These are phyloP conservation scores for Acrocephalus arundinaceus DNA, from an alignment of 2,113 vertebrate genomes.

Conservation along the genomic window DNA sequence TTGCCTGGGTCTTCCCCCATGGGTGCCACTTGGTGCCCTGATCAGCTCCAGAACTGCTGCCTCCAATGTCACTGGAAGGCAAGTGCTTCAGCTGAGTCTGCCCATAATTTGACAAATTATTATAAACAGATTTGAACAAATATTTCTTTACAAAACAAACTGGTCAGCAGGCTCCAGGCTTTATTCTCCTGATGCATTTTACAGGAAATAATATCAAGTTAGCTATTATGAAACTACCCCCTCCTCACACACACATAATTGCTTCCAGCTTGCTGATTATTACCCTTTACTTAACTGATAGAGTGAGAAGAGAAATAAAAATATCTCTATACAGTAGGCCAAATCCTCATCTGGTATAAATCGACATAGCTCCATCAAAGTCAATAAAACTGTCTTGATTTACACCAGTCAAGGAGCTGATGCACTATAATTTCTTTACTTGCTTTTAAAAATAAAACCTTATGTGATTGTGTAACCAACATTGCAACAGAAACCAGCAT, in stretches of 20 bases:
- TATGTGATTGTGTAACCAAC: conserved; percentile 59
- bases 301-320: conserved; percentile 60
- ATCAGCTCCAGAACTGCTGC: background rate
- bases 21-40: background rate
- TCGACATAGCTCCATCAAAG: conserved; percentile 61
- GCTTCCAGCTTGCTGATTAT: conserved; percentile 68
- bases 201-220: conserved; percentile 69
- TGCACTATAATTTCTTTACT: conserved; percentile 57
- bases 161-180: conserved; percentile 52
- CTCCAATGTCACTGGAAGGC: background rate
- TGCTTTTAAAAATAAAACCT: conserved; percentile 65
- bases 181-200: conserved; percentile 63
- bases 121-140: conserved; percentile 53
- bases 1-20: background rate
- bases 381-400: conserved; percentile 62
- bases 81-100: background rate
- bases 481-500: conserved; percentile 44
- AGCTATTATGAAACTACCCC: conserved; percentile 68
- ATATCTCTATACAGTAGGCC: conserved; percentile 55
- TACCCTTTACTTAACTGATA: conserved; percentile 64
- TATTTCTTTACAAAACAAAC: conserved; percentile 55
- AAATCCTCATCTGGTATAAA: conserved; percentile 68
- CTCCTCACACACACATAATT: conserved; percentile 60
- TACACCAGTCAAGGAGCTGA: conserved; percentile 54
- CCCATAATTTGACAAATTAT: conserved; percentile 34